These are phyloP conservation scores for Aphis gossypii DNA, from an alignment of 1,140 invertebrate species.

Conservation along the genomic window DNA sequence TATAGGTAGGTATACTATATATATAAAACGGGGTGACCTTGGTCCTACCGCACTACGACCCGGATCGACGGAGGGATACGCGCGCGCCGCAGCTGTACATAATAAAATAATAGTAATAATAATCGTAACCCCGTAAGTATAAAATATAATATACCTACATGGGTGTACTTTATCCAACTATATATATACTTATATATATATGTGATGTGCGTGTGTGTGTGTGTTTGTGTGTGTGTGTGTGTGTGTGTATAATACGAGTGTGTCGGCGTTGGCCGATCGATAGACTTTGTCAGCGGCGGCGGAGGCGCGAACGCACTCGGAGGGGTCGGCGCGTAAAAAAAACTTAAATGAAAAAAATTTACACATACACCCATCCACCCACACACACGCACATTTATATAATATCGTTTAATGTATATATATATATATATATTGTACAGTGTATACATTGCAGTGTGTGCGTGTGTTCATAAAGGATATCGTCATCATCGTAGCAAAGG, in stretches of 20 bases:
- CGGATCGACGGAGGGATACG: neutral
- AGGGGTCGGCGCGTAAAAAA: neutral
- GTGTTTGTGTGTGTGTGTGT: neutral
- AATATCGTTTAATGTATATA: neutral
- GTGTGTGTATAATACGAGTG: neutral
- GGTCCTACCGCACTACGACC: conserved; percentile 55
- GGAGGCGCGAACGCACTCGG: too few species aligned
- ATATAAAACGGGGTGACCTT: conserved; percentile 16
- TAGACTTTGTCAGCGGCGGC: neutral
- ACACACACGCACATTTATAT: neutral
- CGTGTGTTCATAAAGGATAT: neutral
- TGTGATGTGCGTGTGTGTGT: too few species aligned
- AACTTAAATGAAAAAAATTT: neutral
- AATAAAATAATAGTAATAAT: conserved; percentile 13
- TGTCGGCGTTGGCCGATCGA: neutral
- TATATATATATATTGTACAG: too few species aligned
- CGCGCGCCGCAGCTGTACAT: neutral
- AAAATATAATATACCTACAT: neutral
- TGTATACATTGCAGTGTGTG: neutral
- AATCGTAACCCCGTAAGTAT: neutral
- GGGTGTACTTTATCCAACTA: neutral
- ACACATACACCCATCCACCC: neutral
- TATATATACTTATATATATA: too few species aligned
- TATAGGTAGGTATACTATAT: neutral
- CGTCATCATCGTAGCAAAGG: neutral